Percentiles rank a stretch among this genome's conserved stretches.
phyloP scores from a whole-genome alignment of 1,140 invertebrate genomes.

The Saccostrea echinata region DNA sequence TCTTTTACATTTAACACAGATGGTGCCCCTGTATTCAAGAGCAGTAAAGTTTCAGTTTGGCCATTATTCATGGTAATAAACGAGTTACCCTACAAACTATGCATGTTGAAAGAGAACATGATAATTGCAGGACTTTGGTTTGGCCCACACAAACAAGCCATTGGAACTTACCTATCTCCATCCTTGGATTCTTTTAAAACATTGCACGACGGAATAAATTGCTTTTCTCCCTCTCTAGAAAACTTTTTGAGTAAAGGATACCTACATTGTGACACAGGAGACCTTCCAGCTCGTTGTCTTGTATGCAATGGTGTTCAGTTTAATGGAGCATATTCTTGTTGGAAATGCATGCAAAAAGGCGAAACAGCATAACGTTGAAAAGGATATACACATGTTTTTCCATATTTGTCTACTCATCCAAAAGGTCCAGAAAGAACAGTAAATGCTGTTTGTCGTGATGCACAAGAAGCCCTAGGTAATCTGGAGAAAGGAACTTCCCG shows the following conservation, averaged over 20 bases:
- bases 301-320: constrained; percentile 56
- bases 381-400: constrained; percentile 46
- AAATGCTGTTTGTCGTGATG: constrained; percentile 36
- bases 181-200: neutral
- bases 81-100: constrained; percentile 48
- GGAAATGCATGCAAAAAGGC: constrained; percentile 51
- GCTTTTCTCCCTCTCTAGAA: constrained; percentile 2
- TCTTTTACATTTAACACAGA: constrained; percentile 59
- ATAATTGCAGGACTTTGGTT: constrained; percentile 48
- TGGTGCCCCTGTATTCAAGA: too few relatives aligned
- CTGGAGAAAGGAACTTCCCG: too few relatives aligned
- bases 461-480: neutral
- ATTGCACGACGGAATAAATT: constrained; percentile 43
- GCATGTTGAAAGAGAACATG: constrained; percentile 51
- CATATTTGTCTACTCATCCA: constrained; percentile 35
- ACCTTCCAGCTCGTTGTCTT: constrained; percentile 55
- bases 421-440: constrained; percentile 40
- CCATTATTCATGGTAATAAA: constrained; percentile 56
- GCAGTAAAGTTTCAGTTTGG: constrained; percentile 51
- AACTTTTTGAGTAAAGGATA: constrained; percentile 41
- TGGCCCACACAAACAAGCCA: constrained; percentile 45
- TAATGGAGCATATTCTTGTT: constrained; percentile 58
- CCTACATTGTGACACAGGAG: constrained; percentile 52
- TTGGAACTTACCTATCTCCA: constrained; percentile 44
- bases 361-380: constrained; percentile 30